Conservation (phyloP, 2,797 vertebrate genomes). For the Microhierax caerulescens region DNA sequence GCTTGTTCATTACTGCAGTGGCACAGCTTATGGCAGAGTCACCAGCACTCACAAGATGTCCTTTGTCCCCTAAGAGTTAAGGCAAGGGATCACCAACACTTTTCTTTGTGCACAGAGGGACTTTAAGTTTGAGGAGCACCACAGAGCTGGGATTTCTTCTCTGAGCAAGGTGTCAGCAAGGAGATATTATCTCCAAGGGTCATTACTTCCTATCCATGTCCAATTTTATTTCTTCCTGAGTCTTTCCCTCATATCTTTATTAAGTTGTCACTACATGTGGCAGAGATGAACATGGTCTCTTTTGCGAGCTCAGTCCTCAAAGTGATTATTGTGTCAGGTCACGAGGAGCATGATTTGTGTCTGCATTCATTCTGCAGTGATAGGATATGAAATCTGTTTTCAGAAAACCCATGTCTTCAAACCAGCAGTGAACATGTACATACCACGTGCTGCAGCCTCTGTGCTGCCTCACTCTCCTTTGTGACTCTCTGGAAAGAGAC, state of each 20-base stretch:
- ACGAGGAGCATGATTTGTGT: background rate
- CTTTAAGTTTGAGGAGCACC: background rate
- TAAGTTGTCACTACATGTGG: background rate
- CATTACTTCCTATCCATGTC: background rate
- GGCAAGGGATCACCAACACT: background rate
- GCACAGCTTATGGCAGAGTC: background rate
- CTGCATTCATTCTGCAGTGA: background rate
- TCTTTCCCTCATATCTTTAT: background rate
- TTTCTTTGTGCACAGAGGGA: background rate
- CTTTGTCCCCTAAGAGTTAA: background rate
- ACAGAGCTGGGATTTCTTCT: background rate
- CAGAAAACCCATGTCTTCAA: background rate
- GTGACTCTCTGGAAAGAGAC: background rate
- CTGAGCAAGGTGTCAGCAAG: conserved; percentile 2
- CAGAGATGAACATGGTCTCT: background rate
- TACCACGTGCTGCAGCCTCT: background rate
- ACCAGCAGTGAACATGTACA: background rate
- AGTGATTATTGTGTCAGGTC: background rate
- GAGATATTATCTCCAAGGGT: conserved; percentile 14
- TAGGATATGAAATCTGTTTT: background rate
- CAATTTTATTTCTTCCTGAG: background rate
- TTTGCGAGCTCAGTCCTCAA: background rate
- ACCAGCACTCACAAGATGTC: background rate
- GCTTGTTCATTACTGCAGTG: background rate
- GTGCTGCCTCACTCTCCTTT: background rate